Base-by-base conservation (phyloP, 2,888 invertebrate genomes). In the Dyspetes luteomarginatus region DNA sequence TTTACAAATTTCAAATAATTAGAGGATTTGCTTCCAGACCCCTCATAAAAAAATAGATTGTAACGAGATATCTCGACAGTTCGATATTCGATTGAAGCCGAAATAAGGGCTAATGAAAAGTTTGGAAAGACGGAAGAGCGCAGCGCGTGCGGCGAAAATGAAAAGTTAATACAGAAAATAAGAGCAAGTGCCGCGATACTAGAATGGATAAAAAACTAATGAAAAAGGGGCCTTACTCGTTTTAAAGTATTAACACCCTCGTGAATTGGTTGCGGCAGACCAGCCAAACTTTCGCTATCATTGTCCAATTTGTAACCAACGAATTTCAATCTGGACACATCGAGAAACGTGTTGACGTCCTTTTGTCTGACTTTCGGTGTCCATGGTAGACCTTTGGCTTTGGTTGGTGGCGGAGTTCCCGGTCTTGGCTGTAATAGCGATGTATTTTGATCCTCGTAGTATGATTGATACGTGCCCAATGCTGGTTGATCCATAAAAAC, bases 181-280 rank as follows among this genome's bases (percentile, higher is more conserved):
- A n/a, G n/a, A n/a, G n/a, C n/a, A n/a, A n/a, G n/a, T n/a, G n/a
- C n/a, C n/a, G n/a, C n/a, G n/a, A n/a, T n/a, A n/a, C n/a, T n/a
- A n/a, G n/a, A n/a, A n/a, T n/a, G n/a, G n/a, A n/a, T n/a, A n/a
- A n/a, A n/a, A 30, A 24, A 17, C 12, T 0, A 9, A 12, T 3
- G 45, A 9, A 17, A 50, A 30, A 58, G 22, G 0, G 26, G 71
- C 85, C 86, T 88, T 89, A 95, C 95, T 92, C 94, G 94, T 92
- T 96, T 97, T 45, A 99, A 93, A 74, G 98, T 97, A 88, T 96
- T 96, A 36, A 99, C 96, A 30, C 99, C 98, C 93, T 99, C 98
- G 90, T 98, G 98, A 88, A 99, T 99, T 0, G 99, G 99, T 88
- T 97, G 96, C 0, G 99, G 99, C 74, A 99, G 93, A 0, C 99